Conservation (phyloP, 1,140 invertebrate genomes). For the Liolophura sinensis region DNA sequence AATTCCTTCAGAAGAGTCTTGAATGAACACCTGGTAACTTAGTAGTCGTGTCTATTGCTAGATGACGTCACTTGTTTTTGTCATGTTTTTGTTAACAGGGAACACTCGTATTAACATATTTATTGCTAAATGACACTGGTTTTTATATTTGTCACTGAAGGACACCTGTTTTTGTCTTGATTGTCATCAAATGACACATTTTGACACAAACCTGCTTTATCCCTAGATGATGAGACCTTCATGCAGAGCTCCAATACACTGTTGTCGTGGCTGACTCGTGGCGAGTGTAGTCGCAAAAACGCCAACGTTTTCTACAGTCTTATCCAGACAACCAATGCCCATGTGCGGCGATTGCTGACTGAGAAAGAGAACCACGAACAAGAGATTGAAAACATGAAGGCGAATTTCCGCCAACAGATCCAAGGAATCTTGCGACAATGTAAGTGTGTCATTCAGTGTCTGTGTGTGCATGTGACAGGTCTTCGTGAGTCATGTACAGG, state of each 20-base stretch:
- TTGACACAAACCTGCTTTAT: conserved; percentile 12
- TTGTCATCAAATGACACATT: no score
- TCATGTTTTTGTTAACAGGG: no score
- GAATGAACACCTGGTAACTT: no score
- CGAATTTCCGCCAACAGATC: conserved; percentile 57
- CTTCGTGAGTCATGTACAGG: no score
- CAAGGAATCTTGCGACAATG: conserved; percentile 48
- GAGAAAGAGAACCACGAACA: conserved; percentile 87
- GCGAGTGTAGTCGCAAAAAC: conserved; percentile 87
- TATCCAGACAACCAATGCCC: conserved; percentile 91
- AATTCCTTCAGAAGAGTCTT: no score
- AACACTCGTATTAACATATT: no score
- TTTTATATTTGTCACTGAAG: no score
- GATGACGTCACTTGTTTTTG: no score
- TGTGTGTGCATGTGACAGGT: no score
- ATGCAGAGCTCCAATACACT: conserved; percentile 47
- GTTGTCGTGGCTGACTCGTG: conserved; percentile 80
- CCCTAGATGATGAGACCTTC: conserved; percentile 62
- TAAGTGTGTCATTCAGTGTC: conserved; percentile 32
- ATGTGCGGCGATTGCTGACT: conserved; percentile 78
- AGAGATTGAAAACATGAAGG: conserved; percentile 79
- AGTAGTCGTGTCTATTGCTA: no score
- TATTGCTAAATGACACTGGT: no score
- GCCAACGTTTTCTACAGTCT: conserved; percentile 89
- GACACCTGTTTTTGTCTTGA: no score